Percentiles rank a stretch among this genome's conserved stretches.
These are phyloP conservation scores for Suncus etruscus DNA, from an alignment of 2,113 vertebrate species.

Conservation along the genomic window DNA sequence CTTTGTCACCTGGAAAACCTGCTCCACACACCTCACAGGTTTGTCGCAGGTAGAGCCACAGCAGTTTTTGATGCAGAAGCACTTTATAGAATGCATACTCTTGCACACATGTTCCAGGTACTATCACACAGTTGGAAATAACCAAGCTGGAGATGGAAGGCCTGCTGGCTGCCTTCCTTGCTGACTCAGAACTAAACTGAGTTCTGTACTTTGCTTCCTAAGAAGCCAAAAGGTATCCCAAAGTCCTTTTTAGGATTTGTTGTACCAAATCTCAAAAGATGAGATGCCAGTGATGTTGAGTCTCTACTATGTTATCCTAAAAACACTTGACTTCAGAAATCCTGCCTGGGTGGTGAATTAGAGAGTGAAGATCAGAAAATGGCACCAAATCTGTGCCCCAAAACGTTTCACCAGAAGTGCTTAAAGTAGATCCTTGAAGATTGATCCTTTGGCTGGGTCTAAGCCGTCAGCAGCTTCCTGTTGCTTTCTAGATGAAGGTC, in stretches of 20 bases:
- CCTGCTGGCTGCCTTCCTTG: conserved; percentile 37
- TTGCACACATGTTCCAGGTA: conserved; percentile 59
- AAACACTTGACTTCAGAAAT: not conserved
- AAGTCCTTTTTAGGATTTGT: not conserved
- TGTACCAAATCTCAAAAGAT: conserved; percentile 34
- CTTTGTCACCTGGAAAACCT: conserved; percentile 47
- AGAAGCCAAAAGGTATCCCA: conserved; percentile 3
- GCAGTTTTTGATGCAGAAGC: conserved; percentile 73
- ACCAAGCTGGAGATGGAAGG: conserved; percentile 57
- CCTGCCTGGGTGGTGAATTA: not conserved
- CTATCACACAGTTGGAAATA: conserved; percentile 74
- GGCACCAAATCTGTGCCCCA: not conserved
- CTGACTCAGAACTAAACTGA: conserved; percentile 66
- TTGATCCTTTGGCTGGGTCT: not conserved
- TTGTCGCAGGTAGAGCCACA: conserved; percentile 34
- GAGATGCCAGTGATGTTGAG: not conserved
- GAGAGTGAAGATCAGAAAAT: not conserved
- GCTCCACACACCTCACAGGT: not conserved
- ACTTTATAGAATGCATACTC: conserved; percentile 72
- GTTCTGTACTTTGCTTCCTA: conserved; percentile 9
- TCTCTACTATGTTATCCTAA: not conserved
- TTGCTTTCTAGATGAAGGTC: not conserved
- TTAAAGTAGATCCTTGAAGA: not conserved
- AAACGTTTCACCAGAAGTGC: not conserved
- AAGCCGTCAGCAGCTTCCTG: not conserved